Evolutionary conservation across 2,113 vertebrate species (phyloP).

Genomic region (Calidris pygmaea): DNA sequence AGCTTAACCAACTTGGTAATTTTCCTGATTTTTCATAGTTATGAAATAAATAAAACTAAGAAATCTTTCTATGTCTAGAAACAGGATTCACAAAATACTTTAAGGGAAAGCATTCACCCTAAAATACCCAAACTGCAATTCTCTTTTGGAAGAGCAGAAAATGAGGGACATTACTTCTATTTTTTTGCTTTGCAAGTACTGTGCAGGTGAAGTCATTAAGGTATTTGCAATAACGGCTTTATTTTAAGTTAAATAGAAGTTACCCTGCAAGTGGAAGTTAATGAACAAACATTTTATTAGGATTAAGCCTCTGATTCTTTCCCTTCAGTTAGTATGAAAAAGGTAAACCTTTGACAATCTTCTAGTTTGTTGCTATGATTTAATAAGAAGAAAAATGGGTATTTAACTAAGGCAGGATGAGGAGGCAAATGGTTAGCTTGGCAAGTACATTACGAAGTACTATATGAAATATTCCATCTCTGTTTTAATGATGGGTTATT

Average conservation of each 20-base stretch:
- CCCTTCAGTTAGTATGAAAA: not conserved
- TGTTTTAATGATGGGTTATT: not conserved
- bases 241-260: not conserved
- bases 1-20: constrained; percentile 14
- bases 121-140: not conserved
- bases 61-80: not conserved
- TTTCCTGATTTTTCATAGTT: not conserved
- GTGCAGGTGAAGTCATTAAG: not conserved
- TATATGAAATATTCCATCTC: not conserved
- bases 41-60: not conserved
- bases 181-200: not conserved
- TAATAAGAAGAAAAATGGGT: not conserved
- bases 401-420: not conserved
- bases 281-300: not conserved
- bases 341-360: not conserved
- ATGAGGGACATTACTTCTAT: not conserved
- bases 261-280: not conserved
- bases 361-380: not conserved
- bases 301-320: not conserved
- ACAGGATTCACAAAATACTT: not conserved
- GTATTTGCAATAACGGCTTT: not conserved
- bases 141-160: not conserved
- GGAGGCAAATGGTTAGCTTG: not conserved
- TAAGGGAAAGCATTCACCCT: not conserved
- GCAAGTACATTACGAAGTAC: not conserved